Percentiles rank a stretch among this genome's conserved stretches.
Conservation (phyloP, 2,113 vertebrate genomes). For the Seriola rivoliana region DNA sequence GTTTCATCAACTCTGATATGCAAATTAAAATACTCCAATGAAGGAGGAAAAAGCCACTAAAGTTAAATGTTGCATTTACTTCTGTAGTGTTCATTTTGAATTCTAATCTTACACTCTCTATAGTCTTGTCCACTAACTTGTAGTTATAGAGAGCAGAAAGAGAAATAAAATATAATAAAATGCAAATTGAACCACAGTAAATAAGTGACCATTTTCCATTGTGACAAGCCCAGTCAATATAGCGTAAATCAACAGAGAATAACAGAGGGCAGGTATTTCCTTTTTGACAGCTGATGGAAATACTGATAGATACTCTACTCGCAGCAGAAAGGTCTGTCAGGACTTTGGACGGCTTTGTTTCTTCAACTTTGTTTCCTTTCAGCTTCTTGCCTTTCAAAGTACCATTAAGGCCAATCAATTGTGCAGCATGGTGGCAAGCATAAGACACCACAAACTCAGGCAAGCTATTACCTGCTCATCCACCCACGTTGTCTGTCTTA, state of each 20-base stretch:
- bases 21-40: too few relatives aligned
- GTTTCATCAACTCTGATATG: too few relatives aligned
- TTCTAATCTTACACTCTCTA: too few relatives aligned
- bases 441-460: slow-evolving; percentile 30
- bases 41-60: too few relatives aligned
- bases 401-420: slow-evolving; percentile 69
- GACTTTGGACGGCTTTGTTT: slow-evolving; percentile 36
- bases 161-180: too few relatives aligned
- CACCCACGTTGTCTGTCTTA: slow-evolving; percentile 53
- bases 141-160: too few relatives aligned
- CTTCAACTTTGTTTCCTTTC: slow-evolving; percentile 28
- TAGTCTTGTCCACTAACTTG: too few relatives aligned
- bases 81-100: too few relatives aligned
- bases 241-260: slow-evolving; percentile 7
- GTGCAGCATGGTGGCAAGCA: slow-evolving; percentile 36
- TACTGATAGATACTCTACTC: background rate
- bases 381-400: slow-evolving; percentile 52
- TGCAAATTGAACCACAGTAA: too few relatives aligned
- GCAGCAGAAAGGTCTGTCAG: background rate
- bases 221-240: too few relatives aligned
- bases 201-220: background rate
- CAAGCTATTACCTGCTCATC: slow-evolving; percentile 59
- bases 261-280: background rate
- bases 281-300: slow-evolving; percentile 18
- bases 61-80: too few relatives aligned